Base-by-base conservation (phyloP, 2,888 invertebrate genomes). In the Deilephila elpenor region DNA sequence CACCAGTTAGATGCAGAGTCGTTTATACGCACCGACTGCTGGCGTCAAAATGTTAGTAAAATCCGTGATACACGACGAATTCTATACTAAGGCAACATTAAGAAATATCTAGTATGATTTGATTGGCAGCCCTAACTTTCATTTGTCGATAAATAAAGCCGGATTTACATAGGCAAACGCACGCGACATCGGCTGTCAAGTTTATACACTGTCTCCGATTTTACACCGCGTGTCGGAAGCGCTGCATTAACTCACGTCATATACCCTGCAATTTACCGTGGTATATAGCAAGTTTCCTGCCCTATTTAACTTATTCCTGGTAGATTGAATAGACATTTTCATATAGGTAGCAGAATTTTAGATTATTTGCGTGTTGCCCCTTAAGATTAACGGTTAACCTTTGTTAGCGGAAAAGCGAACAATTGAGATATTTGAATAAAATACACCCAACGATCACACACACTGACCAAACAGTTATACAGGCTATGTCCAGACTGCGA, bases 141-240 rank as follows among this genome's bases (percentile, higher is more conserved):
- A 67, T 67, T 67, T 67, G 64, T 67, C 64, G 64, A 67, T 67
- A 44, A 67, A 67, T 67, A 67, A 67, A 67, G 44, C 20, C 20
- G 25, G 64, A 20, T 44, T 44, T 67, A 44, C 44, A 67, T 25
- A 25, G 19, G 44, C 44, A 44, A 44, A 67, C 64, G 34, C 17
- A 56, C 56, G 56, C 44, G 64, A 67, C 64, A 67, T 44, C 64
- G 64, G 20, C 64, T 67, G 64, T 67, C 64, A 67, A 44, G 44
- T 44, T 67, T 67, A 67, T 67, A 37, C 64, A 44, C 11, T 25
- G 64, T 67, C 62, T 32, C 37, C 5, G 11, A 25, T 44, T 67
- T 67, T 67, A 67, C 44, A 44, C 19, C 20, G 37, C 37, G 37
- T 20, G 44, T 67, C 44, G 44, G 64, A 67, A 67, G 44, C 44